These are phyloP conservation scores for Peucedramus taeniatus DNA, from an alignment of 2,113 vertebrate species.

Conservation along the genomic window DNA sequence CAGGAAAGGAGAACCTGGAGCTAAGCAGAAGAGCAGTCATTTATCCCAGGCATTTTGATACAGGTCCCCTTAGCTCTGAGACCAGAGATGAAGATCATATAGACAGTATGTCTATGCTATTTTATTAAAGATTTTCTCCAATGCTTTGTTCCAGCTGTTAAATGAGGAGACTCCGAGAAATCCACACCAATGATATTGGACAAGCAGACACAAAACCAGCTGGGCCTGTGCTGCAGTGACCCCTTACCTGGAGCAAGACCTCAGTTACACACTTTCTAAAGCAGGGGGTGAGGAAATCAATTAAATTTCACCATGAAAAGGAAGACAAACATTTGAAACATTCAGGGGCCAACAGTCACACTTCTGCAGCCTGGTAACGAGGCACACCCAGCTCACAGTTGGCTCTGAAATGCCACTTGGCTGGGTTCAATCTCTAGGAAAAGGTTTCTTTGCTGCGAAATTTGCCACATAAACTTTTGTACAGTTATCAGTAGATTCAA, in stretches of 20 bases:
- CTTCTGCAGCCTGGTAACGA: background rate
- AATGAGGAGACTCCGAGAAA: background rate
- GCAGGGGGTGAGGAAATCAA: accelerated
- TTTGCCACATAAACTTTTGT: background rate
- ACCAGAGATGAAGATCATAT: background rate
- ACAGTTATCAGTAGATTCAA: background rate
- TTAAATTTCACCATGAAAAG: background rate
- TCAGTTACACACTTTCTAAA: background rate
- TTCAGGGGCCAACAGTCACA: background rate
- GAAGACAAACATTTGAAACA: background rate
- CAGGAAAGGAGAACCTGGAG: background rate
- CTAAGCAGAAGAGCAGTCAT: background rate
- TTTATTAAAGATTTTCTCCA: background rate
- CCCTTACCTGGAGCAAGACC: background rate
- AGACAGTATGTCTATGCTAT: background rate
- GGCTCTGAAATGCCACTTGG: background rate
- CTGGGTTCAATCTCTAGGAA: background rate
- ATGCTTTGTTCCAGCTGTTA: background rate
- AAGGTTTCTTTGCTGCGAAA: background rate
- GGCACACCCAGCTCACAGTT: background rate
- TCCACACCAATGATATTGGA: too few species aligned
- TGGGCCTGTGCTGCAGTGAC: background rate
- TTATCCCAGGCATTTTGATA: background rate
- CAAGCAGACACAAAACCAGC: background rate
- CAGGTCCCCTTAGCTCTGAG: background rate